Evolutionary conservation across 1,140 invertebrate species (phyloP).

Genomic region (Bombus haemorrhoidalis): DNA sequence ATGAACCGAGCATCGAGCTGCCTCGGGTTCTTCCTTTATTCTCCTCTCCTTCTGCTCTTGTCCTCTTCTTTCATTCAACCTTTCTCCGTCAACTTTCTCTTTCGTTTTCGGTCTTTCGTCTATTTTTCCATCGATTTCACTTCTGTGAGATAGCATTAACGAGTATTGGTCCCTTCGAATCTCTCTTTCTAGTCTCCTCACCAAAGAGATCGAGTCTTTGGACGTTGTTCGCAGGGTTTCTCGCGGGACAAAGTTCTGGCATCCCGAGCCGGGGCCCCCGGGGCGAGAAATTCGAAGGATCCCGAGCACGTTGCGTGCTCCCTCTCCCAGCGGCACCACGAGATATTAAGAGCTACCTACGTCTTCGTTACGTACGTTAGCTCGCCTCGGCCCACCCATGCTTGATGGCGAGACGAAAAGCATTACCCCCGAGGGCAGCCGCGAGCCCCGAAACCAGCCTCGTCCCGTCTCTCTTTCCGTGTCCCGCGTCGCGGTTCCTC

Average conservation of each 20-base stretch:
- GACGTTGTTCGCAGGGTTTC: neutral
- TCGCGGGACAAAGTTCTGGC: conserved; percentile 47
- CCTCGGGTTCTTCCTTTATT: too few species aligned
- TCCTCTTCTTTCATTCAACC: neutral
- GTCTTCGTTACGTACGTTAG: conserved; percentile 52
- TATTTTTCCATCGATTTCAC: neutral
- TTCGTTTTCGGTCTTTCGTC: neutral
- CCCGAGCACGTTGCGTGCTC: conserved; percentile 55
- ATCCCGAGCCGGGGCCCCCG: conserved; percentile 39
- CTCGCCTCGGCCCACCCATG: conserved; percentile 62
- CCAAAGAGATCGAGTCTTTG: neutral
- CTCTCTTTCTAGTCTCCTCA: too few species aligned
- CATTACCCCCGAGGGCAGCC: conserved; percentile 37
- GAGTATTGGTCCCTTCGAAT: too few species aligned
- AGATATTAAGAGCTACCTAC: conserved; percentile 67
- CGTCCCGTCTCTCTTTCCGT: neutral
- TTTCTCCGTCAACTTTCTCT: too few species aligned
- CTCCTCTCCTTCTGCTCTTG: too few species aligned
- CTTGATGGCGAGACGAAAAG: conserved; percentile 56
- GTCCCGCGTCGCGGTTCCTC: neutral
- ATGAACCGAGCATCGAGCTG: conserved; percentile 42
- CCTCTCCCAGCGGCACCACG: conserved; percentile 22
- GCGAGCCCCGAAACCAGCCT: conserved; percentile 28
- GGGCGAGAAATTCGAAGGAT: conserved; percentile 63
- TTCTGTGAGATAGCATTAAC: too few species aligned